Percentiles rank a stretch among this genome's conserved stretches.
Conservation (phyloP, 2,113 vertebrate species). For the Ia io region DNA sequence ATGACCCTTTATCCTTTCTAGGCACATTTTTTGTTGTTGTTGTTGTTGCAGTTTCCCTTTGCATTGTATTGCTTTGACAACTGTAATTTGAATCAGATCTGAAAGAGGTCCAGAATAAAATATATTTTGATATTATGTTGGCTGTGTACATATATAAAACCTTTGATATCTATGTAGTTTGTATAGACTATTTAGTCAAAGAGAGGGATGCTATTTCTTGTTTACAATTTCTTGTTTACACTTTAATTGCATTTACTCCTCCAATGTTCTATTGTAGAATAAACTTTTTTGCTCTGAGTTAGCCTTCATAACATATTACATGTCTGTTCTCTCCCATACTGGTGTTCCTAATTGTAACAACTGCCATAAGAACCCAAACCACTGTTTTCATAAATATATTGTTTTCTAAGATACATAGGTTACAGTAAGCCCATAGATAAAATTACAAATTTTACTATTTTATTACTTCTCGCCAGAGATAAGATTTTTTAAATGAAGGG, state of each 20-base stretch:
- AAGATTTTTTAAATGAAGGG: slow-evolving; percentile 68
- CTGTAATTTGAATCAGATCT: slow-evolving; percentile 98
- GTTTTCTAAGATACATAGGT: slow-evolving; percentile 49
- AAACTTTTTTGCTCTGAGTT: slow-evolving; percentile 64
- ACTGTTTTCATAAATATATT: slow-evolving; percentile 35
- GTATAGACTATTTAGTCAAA: slow-evolving; percentile 52
- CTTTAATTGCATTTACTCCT: slow-evolving; percentile 55
- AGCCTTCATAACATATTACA: slow-evolving; percentile 53
- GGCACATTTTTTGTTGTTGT: slow-evolving; percentile 85
- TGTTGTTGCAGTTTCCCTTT: slow-evolving; percentile 92
- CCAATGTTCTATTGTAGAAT: slow-evolving; percentile 60
- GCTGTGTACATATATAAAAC: slow-evolving; percentile 82
- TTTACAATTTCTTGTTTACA: slow-evolving; percentile 67
- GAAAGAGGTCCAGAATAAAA: slow-evolving; percentile 99
- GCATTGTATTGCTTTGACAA: slow-evolving; percentile 98
- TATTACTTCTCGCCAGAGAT: slow-evolving; percentile 67
- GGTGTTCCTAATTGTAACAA: neutral
- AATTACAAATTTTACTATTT: slow-evolving; percentile 72
- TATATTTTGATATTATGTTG: slow-evolving; percentile 99
- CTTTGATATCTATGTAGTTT: slow-evolving; percentile 64
- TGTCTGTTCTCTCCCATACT: slow-evolving; percentile 33
- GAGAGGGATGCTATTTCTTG: slow-evolving; percentile 63
- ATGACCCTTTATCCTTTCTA: slow-evolving; percentile 83
- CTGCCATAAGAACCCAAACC: slow-evolving; percentile 39
- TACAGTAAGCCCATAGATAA: slow-evolving; percentile 59